phyloP scores from a whole-genome alignment of 2,797 vertebrate genomes.

The Potorous gilbertii region DNA sequence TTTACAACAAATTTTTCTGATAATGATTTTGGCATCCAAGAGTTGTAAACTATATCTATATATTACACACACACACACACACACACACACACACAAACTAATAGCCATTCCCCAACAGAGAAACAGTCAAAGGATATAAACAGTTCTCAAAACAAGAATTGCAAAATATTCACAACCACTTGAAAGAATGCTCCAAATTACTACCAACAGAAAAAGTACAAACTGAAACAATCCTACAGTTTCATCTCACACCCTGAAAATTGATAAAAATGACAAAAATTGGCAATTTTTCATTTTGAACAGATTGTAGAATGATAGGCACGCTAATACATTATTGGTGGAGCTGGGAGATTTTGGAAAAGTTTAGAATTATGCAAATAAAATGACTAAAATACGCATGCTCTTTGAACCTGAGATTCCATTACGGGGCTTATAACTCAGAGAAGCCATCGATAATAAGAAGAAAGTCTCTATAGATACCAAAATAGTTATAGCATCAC shows the following conservation, averaged over 20 bases:
- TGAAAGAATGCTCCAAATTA: neutral
- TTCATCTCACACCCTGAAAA: neutral
- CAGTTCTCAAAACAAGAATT: neutral
- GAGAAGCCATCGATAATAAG: neutral
- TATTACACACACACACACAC: too few species aligned
- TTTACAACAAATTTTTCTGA: neutral
- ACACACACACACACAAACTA: too few species aligned
- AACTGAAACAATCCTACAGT: neutral
- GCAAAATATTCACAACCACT: neutral
- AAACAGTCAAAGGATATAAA: neutral
- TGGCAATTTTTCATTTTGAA: neutral
- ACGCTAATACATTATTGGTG: neutral
- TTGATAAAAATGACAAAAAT: neutral
- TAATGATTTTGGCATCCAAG: neutral
- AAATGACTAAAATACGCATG: neutral
- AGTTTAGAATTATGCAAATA: neutral
- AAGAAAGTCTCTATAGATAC: neutral
- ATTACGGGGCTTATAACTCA: neutral
- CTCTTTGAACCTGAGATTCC: neutral
- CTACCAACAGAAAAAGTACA: neutral
- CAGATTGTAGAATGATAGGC: neutral
- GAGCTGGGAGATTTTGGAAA: neutral
- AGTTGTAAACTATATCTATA: neutral
- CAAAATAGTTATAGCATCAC: neutral
- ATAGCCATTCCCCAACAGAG: neutral